Percentiles rank a stretch among this genome's conserved stretches.
Evolutionary conservation across 2,888 invertebrate species (phyloP).

Genomic region (Aphidius colemani): DNA sequence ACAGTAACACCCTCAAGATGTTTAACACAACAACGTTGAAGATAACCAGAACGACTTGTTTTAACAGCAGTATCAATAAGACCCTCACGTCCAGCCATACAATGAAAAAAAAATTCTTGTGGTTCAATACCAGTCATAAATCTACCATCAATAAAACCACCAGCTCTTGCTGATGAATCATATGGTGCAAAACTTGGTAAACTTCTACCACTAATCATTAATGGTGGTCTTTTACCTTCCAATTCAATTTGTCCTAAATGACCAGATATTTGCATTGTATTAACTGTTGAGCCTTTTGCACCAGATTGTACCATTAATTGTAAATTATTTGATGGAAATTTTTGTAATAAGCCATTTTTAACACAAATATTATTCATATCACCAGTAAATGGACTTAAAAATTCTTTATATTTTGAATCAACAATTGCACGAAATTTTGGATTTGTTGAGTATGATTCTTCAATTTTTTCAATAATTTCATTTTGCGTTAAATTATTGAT

Average conservation of each 20-base stretch:
- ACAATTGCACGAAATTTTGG: constrained; percentile 78
- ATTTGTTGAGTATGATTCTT: constrained; percentile 72
- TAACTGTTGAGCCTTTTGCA: constrained; percentile 98
- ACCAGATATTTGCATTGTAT: constrained; percentile 98
- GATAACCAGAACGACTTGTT: constrained; percentile 96
- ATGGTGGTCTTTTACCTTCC: constrained; percentile 94
- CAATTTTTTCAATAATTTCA: constrained; percentile 69
- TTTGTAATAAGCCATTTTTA: constrained; percentile 80
- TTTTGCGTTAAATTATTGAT: constrained; percentile 55
- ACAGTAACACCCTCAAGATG: constrained; percentile 95
- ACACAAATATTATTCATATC: constrained; percentile 87
- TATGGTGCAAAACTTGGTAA: constrained; percentile 90
- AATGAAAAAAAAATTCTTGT: constrained; percentile 98
- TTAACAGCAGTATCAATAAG: constrained; percentile 99
- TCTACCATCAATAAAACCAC: constrained; percentile 94
- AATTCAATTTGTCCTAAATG: constrained; percentile 97
- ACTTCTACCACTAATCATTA: constrained; percentile 91
- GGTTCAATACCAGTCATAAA: constrained; percentile 99
- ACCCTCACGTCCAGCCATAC: constrained; percentile 99
- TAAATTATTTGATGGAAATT: constrained; percentile 94
- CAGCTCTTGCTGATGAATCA: constrained; percentile 87
- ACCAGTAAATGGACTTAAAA: constrained; percentile 84
- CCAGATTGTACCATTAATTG: constrained; percentile 98
- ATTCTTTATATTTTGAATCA: constrained; percentile 81
- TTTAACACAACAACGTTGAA: constrained; percentile 87